Conservation (phyloP, 1,140 invertebrate species). For the Eciton burchellii region DNA sequence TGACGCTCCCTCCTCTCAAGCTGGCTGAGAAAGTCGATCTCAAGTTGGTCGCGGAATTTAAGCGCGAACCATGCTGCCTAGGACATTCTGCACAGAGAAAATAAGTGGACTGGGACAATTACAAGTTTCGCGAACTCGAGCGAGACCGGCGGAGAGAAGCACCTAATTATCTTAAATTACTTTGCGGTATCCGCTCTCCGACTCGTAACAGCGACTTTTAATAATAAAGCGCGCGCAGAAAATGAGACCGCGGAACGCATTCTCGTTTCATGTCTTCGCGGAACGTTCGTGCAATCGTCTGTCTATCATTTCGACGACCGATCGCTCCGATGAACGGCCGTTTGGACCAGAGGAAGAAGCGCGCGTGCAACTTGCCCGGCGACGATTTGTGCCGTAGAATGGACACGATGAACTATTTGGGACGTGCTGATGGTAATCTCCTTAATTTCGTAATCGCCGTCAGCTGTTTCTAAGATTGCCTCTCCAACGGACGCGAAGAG, state of each 20-base stretch:
- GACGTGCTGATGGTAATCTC: conserved; percentile 47
- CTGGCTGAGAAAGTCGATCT: conserved; percentile 18
- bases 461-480: conserved; percentile 58
- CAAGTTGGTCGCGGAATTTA: conserved; percentile 32
- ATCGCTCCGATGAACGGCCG: conserved; percentile 8
- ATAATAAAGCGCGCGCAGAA: conserved; percentile 31
- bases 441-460: conserved; percentile 54
- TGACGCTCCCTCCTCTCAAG: not conserved
- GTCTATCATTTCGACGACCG: conserved; percentile 29
- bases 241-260: not conserved
- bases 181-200: conserved; percentile 50
- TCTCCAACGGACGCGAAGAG: too few relatives aligned
- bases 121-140: conserved; percentile 46
- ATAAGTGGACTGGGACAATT: conserved; percentile 48
- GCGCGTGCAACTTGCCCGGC: not conserved
- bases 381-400: conserved; percentile 26
- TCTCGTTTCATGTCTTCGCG: conserved; percentile 2
- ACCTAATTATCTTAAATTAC: conserved; percentile 58
- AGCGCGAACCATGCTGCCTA: conserved; percentile 25
- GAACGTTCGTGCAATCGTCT: not conserved
- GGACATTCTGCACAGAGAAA: conserved; percentile 17
- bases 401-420: conserved; percentile 21
- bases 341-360: not conserved
- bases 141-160: conserved; percentile 28
- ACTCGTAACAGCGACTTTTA: conserved; percentile 45